Percentiles rank a stretch among this genome's conserved stretches.
These are phyloP conservation scores for Meloidogyne chitwoodi DNA, from an alignment of 1,140 invertebrate genomes.

Conservation along the genomic window DNA sequence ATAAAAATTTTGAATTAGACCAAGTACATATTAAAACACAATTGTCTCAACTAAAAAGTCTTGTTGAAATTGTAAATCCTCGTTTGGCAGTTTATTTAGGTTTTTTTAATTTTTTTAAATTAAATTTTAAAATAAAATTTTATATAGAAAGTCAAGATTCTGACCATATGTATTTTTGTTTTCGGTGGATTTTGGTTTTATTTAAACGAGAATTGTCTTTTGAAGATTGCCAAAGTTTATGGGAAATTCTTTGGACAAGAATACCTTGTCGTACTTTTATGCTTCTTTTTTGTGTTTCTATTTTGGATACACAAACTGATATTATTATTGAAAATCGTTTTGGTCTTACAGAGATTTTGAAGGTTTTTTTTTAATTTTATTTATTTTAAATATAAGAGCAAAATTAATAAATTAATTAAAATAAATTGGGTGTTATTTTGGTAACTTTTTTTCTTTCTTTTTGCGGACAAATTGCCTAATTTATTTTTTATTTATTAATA, in stretches of 20 bases:
- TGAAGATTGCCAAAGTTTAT: constrained; percentile 64
- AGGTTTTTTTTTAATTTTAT: constrained; percentile 66
- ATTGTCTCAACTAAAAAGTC: constrained; percentile 75
- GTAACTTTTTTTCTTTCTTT: too few relatives aligned
- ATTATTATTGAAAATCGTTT: constrained; percentile 81
- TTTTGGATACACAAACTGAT: constrained; percentile 80
- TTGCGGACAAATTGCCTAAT: too few relatives aligned
- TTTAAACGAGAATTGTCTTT: constrained; percentile 70
- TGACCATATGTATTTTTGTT: constrained; percentile 97
- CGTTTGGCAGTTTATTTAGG: constrained; percentile 75
- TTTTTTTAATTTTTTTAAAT: constrained; percentile 31
- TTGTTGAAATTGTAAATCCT: constrained; percentile 77
- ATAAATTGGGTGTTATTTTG: too few relatives aligned
- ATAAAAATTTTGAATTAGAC: constrained; percentile 92
- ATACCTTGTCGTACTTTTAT: constrained; percentile 86
- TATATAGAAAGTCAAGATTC: constrained; percentile 86
- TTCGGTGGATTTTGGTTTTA: constrained; percentile 72
- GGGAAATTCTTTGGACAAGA: constrained; percentile 65
- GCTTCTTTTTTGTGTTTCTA: constrained; percentile 80
- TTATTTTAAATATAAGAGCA: too few relatives aligned
- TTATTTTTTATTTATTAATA: too few relatives aligned
- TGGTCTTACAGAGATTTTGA: constrained; percentile 91
- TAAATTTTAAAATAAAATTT: constrained; percentile 33
- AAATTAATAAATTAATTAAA: too few relatives aligned
- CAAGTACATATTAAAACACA: constrained; percentile 94